Base-by-base conservation (phyloP, 1,140 invertebrate species). In the Antheraea pernyi region DNA sequence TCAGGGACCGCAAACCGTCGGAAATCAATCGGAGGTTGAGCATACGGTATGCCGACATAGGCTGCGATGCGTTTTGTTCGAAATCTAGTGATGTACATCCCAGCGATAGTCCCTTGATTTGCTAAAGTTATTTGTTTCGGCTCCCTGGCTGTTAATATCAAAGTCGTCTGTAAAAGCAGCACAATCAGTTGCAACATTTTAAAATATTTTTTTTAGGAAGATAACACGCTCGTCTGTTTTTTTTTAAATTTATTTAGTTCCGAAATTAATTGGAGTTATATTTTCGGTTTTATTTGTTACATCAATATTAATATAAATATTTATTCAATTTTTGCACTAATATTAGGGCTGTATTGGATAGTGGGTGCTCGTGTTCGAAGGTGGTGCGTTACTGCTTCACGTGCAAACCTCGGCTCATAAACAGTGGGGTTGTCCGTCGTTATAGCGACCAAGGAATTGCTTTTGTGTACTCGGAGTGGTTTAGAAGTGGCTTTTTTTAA, bases 31-130 rank as follows among this genome's bases (percentile, higher is more conserved):
- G 96, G 95, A 4, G 96, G 94, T 72, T 95, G 93, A 0, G 96
- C 96, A 84, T 96, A 97, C 0, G 96, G 96, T 68, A 97, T 95
- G 0, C 96, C 96, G 48, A 97, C 86, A 76, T 96, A 97, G 7
- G 94, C 95, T 13, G 94, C 93, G 67, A 97, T 94, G 74, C 94
- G 94, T 76, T 95, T 94, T 0, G 94, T 94, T 60, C 95, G 91
- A 71, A 94, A 94, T 79, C 96, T 91, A 42, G 94, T 94, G 39
- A 96, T 92, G 89, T 96, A 95, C 60, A 93, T 94, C 36, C 95
- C 95, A 19, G 92, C 81, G 73, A 95, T 89, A 36, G 92, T 92
- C 3, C 95, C 95, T 85, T 95, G 95, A 71, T 93, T 93, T 2
- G 93, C 94, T 59, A 96, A 91, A 48, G 77, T 93, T 36, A 95